Percentiles rank a stretch among this genome's conserved stretches.
These are phyloP conservation scores for Pelodytes ibericus DNA, from an alignment of 2,797 vertebrate genomes.

Conservation along the genomic window DNA sequence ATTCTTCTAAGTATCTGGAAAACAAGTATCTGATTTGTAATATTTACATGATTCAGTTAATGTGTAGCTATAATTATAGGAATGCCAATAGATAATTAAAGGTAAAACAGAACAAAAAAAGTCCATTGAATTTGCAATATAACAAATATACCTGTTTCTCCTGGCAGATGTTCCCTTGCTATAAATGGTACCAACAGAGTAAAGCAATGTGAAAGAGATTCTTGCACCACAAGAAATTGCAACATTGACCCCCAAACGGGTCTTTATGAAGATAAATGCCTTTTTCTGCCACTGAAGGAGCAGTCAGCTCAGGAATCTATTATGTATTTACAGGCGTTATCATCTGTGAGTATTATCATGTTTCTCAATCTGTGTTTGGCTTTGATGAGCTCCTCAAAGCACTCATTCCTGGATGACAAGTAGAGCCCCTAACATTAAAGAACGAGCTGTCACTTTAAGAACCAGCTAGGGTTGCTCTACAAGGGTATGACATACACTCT, in stretches of 20 bases:
- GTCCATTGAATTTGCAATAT: not conserved
- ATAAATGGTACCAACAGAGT: constrained; percentile 1
- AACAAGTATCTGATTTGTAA: no score
- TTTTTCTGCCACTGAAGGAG: constrained; percentile 16
- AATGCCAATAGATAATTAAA: no score
- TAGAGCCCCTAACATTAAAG: no score
- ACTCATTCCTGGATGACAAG: no score
- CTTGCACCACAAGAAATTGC: not conserved
- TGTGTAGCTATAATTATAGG: no score
- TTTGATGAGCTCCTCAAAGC: no score
- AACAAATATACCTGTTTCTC: not conserved
- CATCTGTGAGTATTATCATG: constrained; percentile 27
- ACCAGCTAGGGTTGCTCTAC: no score
- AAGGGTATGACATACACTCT: no score
- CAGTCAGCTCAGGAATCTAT: constrained; percentile 20
- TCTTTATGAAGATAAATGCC: constrained; percentile 27
- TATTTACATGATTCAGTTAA: no score
- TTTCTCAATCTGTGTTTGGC: no score
- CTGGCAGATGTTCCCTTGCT: constrained; percentile 4
- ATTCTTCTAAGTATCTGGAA: no score
- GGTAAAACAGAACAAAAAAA: not conserved
- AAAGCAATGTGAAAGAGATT: not conserved
- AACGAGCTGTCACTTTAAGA: no score
- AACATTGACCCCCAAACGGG: constrained; percentile 2
- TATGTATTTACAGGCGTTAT: constrained; percentile 18